Base-by-base conservation (phyloP, 1,140 invertebrate genomes). In the Solenopsis invicta region DNA sequence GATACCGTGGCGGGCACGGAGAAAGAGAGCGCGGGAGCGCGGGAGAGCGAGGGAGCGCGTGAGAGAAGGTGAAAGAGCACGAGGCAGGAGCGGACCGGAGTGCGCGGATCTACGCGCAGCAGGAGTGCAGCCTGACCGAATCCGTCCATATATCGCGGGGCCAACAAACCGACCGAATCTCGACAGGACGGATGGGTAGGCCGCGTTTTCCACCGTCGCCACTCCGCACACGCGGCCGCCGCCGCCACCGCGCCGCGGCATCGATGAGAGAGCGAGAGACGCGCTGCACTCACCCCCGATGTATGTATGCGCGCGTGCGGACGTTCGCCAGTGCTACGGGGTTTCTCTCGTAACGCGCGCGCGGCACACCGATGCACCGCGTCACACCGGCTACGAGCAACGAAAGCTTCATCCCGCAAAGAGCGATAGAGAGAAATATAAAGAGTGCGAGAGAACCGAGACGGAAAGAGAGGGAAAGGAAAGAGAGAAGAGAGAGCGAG, bases 81-180 rank as follows among this genome's bases (percentile, higher is more conserved):
- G 59, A 34, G 37, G 41, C 21, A n/a, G 18, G 61, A 12, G 41
- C 37, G 75, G 69, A 89, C 52, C 62, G 77, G 77, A 76, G 66
- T 41, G 77, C 61, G 62, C 67, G 56, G 41, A 52, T 18, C 76
- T 52, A 21, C 76, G 54, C 34, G 37, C 48, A 45, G 45, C 48
- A 56, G 82, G 64, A 62, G 78, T 41, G 75, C 76, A 90, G 59
- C 88, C 88, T 90, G 91, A 91, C 91, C 92, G 92, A 94, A 93
- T 93, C 88, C 92, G 94, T 94, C 92, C 92, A 94, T 94, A 94
- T 92, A 95, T 94, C 92, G 92, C 88, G 88, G 88, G 91, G 90
- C 92, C 91, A 94, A 94, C 94, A 94, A 94, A 94, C 94, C 94
- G 92, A 93, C 91, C 91, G 93, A 94, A 94, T 94, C 93, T 93